phyloP scores from a whole-genome alignment of 2,113 vertebrate genomes.

The Panthera leo region DNA sequence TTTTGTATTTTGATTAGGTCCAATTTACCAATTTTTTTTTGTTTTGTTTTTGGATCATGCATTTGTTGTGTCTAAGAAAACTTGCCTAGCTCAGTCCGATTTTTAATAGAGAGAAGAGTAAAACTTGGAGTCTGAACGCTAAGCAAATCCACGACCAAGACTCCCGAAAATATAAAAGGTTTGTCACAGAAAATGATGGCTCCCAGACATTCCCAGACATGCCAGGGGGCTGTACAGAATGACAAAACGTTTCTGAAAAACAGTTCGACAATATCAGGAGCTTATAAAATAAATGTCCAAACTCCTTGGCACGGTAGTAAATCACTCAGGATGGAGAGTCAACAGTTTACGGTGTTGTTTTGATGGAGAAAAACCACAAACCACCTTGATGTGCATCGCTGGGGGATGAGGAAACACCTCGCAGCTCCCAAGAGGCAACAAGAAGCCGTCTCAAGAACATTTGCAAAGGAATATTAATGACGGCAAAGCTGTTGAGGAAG shows the following conservation, averaged over 20 bases:
- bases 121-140: neutral
- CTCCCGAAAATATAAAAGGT: neutral
- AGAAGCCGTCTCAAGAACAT: neutral
- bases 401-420: neutral
- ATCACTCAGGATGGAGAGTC: neutral
- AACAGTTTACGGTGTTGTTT: neutral
- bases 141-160: neutral
- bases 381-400: neutral
- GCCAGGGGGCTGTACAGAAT: neutral
- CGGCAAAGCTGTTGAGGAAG: neutral
- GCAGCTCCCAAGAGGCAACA: accelerated
- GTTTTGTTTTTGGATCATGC: neutral
- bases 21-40: neutral
- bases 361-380: neutral
- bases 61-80: neutral
- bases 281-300: no score
- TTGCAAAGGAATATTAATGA: neutral
- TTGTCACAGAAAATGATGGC: neutral
- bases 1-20: neutral
- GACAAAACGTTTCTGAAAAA: neutral
- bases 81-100: neutral
- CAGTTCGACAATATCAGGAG: neutral
- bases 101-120: neutral
- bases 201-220: neutral
- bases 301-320: neutral